Evolutionary conservation across 2,797 vertebrate species (phyloP).

Genomic region (Muraenolepis orangiensis): DNA sequence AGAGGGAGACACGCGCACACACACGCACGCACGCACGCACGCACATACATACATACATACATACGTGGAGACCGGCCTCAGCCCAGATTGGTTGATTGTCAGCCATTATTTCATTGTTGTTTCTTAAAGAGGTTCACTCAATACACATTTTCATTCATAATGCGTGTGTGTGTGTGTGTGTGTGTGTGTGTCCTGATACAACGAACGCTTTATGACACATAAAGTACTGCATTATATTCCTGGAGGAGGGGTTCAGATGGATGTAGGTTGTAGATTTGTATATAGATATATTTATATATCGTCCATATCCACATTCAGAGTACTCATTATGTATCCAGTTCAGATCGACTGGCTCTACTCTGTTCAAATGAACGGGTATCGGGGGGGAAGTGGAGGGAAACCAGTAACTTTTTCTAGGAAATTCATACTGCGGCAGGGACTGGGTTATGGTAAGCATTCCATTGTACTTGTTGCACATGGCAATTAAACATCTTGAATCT

Average conservation of each 20-base stretch:
- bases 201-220: neutral
- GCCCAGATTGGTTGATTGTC: neutral
- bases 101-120: neutral
- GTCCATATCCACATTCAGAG: too few relatives aligned
- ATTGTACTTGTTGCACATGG: too few relatives aligned
- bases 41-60: neutral
- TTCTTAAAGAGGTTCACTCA: neutral
- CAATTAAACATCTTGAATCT: too few relatives aligned
- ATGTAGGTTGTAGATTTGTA: neutral
- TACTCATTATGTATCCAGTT: neutral
- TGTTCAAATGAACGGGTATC: neutral
- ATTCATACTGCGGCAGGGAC: too few relatives aligned
- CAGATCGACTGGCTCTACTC: neutral
- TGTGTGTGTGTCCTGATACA: neutral
- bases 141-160: neutral
- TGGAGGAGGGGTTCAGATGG: neutral
- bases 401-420: too few relatives aligned
- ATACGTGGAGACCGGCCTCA: neutral
- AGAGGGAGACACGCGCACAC: slow-evolving; percentile 14
- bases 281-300: too few relatives aligned
- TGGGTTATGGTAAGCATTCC: too few relatives aligned
- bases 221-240: neutral
- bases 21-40: neutral
- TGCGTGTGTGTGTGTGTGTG: slow-evolving; percentile 27
- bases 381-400: neutral